Percentiles rank a stretch among this genome's conserved stretches.
Evolutionary conservation across 2,797 vertebrate species (phyloP).

Genomic region (Alcedo atthis): DNA sequence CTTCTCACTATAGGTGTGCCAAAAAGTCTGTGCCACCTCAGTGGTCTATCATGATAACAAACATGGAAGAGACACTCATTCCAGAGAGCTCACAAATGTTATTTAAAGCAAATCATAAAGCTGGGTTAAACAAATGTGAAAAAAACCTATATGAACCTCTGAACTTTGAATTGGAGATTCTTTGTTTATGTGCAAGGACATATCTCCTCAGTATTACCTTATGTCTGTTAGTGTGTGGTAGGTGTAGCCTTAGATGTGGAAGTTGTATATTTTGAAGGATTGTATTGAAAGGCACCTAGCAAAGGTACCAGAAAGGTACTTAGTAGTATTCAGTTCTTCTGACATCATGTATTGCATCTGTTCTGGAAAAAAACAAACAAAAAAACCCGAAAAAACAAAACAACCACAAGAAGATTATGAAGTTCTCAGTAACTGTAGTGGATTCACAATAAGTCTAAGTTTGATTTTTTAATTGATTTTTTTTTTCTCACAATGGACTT

Average conservation of each 20-base stretch:
- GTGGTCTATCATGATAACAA: neutral
- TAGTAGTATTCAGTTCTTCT: neutral
- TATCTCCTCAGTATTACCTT: neutral
- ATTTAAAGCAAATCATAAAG: neutral
- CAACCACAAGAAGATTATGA: neutral
- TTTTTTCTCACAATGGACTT: neutral
- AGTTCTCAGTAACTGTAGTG: neutral
- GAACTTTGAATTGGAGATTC: neutral
- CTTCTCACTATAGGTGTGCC: neutral
- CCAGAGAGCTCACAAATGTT: neutral
- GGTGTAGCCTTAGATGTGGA: neutral
- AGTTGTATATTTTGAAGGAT: neutral
- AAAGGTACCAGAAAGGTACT: neutral
- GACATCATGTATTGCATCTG: neutral
- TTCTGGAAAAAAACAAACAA: neutral
- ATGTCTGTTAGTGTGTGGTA: neutral
- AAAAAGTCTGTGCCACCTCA: neutral
- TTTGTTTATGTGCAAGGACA: neutral
- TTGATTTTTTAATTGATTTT: neutral
- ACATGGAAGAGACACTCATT: neutral
- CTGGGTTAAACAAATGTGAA: neutral
- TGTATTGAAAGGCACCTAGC: neutral
- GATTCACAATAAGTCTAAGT: neutral
- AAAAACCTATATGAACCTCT: neutral
- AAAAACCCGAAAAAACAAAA: neutral